Evolutionary conservation across 2,888 invertebrate species (phyloP), one percentile per base, ranked within the genome.

Genomic region (Nezara viridula): DNA sequence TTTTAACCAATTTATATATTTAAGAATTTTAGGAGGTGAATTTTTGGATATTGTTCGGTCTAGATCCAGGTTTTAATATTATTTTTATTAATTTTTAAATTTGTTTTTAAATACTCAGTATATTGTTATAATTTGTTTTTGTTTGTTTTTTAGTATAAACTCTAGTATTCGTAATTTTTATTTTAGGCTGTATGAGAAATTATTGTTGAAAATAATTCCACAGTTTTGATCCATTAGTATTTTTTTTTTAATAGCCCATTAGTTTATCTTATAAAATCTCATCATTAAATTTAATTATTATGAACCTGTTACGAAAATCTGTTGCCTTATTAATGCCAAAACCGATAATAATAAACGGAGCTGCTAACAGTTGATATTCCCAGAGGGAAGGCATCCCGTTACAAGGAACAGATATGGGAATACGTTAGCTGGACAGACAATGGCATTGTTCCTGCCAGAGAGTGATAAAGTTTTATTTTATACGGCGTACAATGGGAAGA

Each of bases 401-500:
- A 77, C 5, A 77, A 77, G 77, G 77, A 37, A 40, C n/a, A 44
- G 77, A 77, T 60, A 60, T 32, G 60, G 24, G 77, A 77, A 40
- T 77, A 77, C 77, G 60, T 60, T 60, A 60, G 60, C 60, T 6
- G 16, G 60, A 16, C 60, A 10, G 44, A 44, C 77, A 77, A 77
- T 40, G 77, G 77, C 77, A 77, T 77, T 77, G 77, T 77, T 44
- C 60, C 27, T 60, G 14, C 27, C 27, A 60, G 60, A 27, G 60
- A 27, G 60, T 77, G 77, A 44, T 40, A 44, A 77, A 44, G 77
- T 77, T 77, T 40, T 37, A 44, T 77, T 44, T 44, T 44, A 40
- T 77, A 21, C 40, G 7, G 40, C 37, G 77, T 77, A 77, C 77
- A 77, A 77, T 77, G 77, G 77, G 37, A 77, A 77, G 77, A 40